Base-by-base conservation (phyloP, 2,888 invertebrate species). In the Busseola fusca region DNA sequence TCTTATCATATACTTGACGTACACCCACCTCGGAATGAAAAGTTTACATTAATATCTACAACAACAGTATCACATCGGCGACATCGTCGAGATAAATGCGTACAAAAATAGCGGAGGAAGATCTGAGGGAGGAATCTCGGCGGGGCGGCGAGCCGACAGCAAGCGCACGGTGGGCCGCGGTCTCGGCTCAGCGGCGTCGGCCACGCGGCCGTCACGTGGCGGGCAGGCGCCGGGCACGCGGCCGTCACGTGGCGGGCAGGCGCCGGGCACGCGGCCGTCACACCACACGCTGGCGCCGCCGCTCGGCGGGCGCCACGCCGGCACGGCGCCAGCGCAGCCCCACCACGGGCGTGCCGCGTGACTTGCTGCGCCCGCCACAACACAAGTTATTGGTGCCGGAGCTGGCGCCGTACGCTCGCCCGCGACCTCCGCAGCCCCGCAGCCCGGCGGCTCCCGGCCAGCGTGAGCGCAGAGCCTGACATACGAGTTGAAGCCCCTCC, bases 311-410 rank as follows among this genome's bases (percentile, higher is more conserved):
- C 81, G 66, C 94, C 79, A 94, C 93, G 83, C 80, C 87, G 84
- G 91, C 91, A 73, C 93, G 91, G 75, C 93, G 92, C 93, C 94
- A 92, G 87, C 89, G 90, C 85, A 92, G 90, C 65, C 92, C 93
- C 74, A 86, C 93, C 74, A 86, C 85, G 83, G 90, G 90, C 86
- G 82, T 80, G 78, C 90, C 90, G 86, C 88, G 86, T 79, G 84
- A 69, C 88, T 87, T 88, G 90, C 93, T 91, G 90, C 88, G 84
- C 88, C 84, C 86, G 81, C 88, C 84, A 87, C 84, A 89, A 88
- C 87, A 77, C 88, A 89, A 87, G 72, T 71, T 79, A 75, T 54
- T 72, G 66, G 63, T 66, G 76, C 76, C 63, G 69, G 25, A 76
- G 69, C 37, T 70, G 59, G 64, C 66, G 78, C 80, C 45, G 74